phyloP scores from a whole-genome alignment of 2,797 vertebrate species.

The Lepus townsendii region DNA sequence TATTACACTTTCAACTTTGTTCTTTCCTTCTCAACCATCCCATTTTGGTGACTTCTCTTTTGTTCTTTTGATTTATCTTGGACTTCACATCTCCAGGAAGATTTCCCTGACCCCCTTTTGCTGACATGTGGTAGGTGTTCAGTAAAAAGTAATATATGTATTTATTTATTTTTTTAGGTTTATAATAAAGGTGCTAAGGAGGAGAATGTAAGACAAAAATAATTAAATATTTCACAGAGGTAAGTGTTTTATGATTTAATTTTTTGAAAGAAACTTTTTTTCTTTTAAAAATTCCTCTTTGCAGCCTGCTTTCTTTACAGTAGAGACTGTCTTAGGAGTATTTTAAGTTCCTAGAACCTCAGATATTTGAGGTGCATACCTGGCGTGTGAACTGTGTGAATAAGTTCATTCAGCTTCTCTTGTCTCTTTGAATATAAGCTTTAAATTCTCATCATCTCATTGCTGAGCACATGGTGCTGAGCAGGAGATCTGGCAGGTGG shows the following conservation, averaged over 20 bases:
- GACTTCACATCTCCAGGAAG: not conserved
- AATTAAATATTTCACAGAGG: constrained; percentile 76
- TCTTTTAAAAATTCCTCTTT: not conserved
- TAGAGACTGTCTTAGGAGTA: constrained; percentile 2
- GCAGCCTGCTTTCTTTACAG: not conserved
- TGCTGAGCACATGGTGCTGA: not conserved
- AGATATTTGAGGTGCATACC: not conserved
- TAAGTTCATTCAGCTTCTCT: not conserved
- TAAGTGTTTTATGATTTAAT: constrained; percentile 72
- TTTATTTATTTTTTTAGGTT: constrained; percentile 56
- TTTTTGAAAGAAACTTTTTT: not conserved
- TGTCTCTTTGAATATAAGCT: not conserved
- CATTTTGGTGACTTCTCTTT: not conserved
- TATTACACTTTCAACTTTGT: not conserved
- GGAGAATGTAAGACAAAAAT: constrained; percentile 80
- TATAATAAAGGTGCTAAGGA: constrained; percentile 80
- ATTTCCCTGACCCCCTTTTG: not conserved
- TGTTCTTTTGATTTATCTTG: not conserved
- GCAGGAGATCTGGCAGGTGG: not conserved
- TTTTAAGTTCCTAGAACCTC: not conserved
- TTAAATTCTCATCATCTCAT: not conserved
- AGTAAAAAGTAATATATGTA: constrained; percentile 63
- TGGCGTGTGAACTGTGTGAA: not conserved
- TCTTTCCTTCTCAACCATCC: not conserved
- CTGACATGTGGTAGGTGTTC: not conserved